These are phyloP conservation scores for Cyaniris semiargus DNA, from an alignment of 2,888 invertebrate species.

Conservation along the genomic window DNA sequence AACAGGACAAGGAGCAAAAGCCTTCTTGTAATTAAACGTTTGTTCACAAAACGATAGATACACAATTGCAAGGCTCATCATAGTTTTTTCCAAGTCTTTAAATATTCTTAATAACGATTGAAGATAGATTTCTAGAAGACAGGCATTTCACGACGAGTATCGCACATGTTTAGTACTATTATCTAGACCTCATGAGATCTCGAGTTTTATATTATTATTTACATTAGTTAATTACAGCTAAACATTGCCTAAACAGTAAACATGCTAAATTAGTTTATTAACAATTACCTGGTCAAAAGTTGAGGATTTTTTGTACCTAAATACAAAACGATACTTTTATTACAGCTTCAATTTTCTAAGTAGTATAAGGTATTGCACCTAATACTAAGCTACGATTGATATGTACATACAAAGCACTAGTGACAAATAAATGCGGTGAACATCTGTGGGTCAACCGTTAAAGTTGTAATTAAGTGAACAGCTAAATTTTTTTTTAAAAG, in stretches of 20 bases:
- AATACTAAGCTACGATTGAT: conserved; percentile 31
- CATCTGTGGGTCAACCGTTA: not conserved
- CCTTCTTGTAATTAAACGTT: not conserved
- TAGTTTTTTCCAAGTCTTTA: not conserved
- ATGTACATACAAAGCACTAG: conserved; percentile 30
- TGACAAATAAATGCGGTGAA: conserved; percentile 28
- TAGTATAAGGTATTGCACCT: conserved; percentile 17
- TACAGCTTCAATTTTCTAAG: not conserved
- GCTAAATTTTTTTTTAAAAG: not conserved
- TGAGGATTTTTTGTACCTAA: not conserved
- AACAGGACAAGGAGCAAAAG: not conserved
- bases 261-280: conserved; percentile 11
- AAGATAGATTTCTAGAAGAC: not conserved
- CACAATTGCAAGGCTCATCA: not conserved
- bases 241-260: not conserved
- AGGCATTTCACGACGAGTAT: not conserved
- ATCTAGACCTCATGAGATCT: conserved; percentile 2
- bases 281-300: conserved; percentile 24
- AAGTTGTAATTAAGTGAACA: not conserved
- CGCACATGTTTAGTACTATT: not conserved
- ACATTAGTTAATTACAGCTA: conserved; percentile 1
- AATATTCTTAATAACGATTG: not conserved
- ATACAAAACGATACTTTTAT: not conserved
- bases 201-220: not conserved
- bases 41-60: not conserved